Evolutionary conservation across 1,140 invertebrate species (phyloP).

Genomic region (Batillaria attramentaria): DNA sequence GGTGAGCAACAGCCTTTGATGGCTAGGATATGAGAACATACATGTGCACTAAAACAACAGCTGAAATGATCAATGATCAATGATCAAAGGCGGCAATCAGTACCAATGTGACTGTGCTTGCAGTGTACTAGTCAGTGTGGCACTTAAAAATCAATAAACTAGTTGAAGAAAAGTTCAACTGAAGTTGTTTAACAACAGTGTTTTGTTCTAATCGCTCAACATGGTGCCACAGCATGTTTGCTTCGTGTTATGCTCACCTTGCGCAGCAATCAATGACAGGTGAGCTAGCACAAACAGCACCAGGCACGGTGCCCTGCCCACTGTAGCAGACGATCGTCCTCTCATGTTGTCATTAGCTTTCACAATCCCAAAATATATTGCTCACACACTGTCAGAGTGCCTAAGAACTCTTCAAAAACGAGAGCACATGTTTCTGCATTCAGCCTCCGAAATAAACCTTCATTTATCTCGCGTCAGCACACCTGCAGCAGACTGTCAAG

Average conservation of each 20-base stretch:
- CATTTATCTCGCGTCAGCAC: not conserved
- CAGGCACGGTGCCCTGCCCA: not conserved
- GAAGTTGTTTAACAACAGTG: not conserved
- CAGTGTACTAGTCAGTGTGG: too few species aligned
- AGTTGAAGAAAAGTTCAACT: not conserved
- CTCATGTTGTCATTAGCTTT: not conserved
- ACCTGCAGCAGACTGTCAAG: too few species aligned
- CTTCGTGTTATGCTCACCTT: conserved; percentile 1
- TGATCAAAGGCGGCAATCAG: too few species aligned
- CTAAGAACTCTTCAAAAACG: not conserved
- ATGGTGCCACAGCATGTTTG: not conserved
- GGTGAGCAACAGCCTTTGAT: too few species aligned
- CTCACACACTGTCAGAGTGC: not conserved
- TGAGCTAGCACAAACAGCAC: not conserved
- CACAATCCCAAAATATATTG: not conserved
- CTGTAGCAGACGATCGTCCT: not conserved
- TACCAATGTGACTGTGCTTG: too few species aligned
- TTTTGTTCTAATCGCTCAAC: not conserved
- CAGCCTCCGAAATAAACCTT: not conserved
- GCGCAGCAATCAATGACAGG: conserved; percentile 11
- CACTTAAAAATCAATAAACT: not conserved
- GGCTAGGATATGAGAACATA: too few species aligned
- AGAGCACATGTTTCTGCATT: not conserved
- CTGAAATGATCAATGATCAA: too few species aligned
- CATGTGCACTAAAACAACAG: too few species aligned